A percentile compares a stretch with the other conserved stretches of the same genome.
Conservation (phyloP, 2,113 vertebrate species). For the Sula dactylatra region DNA sequence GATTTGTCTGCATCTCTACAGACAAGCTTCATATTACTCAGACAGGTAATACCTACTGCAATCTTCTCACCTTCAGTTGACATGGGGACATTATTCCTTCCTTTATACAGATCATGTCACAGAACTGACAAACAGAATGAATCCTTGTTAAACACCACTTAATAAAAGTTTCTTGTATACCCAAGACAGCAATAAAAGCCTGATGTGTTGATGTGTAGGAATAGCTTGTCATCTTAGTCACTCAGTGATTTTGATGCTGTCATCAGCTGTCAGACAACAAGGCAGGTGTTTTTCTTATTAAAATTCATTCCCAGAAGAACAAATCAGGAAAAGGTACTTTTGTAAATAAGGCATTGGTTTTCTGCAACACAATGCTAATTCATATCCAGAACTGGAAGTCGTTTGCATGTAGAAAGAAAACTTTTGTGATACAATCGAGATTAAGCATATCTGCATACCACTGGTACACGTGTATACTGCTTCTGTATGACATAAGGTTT, state of each 20-base stretch:
- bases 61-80: slow-evolving; percentile 24
- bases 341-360: not conserved
- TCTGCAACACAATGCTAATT: not conserved
- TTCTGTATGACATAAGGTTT: not conserved
- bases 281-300: slow-evolving; percentile 36
- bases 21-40: not conserved
- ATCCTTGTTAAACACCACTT: slow-evolving; percentile 27
- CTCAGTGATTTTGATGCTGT: slow-evolving; percentile 29
- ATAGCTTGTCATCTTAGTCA: slow-evolving; percentile 34
- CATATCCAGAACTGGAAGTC: not conserved
- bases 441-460: not conserved
- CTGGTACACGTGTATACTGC: no score
- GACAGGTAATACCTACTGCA: not conserved
- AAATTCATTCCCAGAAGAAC: not conserved
- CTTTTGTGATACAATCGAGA: not conserved
- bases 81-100: not conserved
- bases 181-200: slow-evolving; percentile 20
- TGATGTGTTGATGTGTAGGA: slow-evolving; percentile 5
- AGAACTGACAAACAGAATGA: slow-evolving; percentile 32
- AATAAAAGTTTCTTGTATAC: not conserved
- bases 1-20: slow-evolving; percentile 3
- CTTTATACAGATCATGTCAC: slow-evolving; percentile 2
- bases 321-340: not conserved
- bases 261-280: slow-evolving; percentile 30
- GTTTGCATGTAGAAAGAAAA: not conserved